Conservation (phyloP, 2,113 vertebrate genomes). For the Leiothrix lutea region DNA sequence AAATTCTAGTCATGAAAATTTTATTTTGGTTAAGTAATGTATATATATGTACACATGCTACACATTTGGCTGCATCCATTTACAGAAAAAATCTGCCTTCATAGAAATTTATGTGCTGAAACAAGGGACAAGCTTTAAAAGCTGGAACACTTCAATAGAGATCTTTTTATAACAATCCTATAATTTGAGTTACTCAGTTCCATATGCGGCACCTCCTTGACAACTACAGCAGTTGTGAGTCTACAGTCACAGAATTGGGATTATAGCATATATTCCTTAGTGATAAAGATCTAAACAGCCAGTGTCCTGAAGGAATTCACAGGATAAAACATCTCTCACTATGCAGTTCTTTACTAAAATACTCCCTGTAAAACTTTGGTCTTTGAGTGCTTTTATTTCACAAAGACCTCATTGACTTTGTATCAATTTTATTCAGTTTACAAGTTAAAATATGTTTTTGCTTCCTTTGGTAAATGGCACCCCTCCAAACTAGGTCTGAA, state of each 20-base stretch:
- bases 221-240: not conserved
- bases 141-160: not conserved
- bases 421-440: not conserved
- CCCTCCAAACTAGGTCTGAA: not conserved
- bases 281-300: not conserved
- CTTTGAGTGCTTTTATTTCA: not conserved
- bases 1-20: conserved; percentile 39
- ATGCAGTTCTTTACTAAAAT: not conserved
- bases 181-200: conserved; percentile 12
- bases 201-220: not conserved
- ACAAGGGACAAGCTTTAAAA: conserved; percentile 28
- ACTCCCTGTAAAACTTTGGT: not conserved
- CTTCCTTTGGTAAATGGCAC: not conserved
- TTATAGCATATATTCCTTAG: not conserved
- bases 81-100: conserved; percentile 17
- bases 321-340: not conserved
- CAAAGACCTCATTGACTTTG: not conserved
- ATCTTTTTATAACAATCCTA: conserved; percentile 18
- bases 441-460: not conserved
- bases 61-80: conserved; percentile 28
- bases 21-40: conserved; percentile 46
- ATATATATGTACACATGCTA: not conserved
- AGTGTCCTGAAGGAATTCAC: not conserved
- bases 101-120: conserved; percentile 25
- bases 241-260: not conserved